Conservation (phyloP, 2,797 vertebrate species). For the Carcharodon carcharias region DNA sequence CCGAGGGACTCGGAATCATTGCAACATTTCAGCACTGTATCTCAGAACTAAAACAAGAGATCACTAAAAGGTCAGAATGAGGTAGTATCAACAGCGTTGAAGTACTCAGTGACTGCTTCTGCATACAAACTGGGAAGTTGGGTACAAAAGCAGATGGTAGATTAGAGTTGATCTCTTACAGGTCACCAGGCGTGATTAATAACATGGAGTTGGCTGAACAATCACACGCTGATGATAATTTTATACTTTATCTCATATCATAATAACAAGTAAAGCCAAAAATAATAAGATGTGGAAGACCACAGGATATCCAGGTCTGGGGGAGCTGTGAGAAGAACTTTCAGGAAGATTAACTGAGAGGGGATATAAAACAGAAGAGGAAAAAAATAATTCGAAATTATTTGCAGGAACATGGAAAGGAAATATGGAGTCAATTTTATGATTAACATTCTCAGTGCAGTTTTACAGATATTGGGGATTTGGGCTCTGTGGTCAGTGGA, state of each 20-base stretch:
- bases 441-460: neutral
- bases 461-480: neutral
- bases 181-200: neutral
- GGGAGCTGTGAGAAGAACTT: neutral
- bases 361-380: neutral
- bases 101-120: neutral
- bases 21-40: neutral
- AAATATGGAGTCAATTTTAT: neutral
- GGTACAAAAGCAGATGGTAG: neutral
- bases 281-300: neutral
- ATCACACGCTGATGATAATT: neutral
- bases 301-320: neutral
- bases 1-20: neutral
- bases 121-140: neutral
- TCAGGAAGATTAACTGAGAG: neutral
- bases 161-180: neutral
- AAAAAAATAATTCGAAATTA: neutral
- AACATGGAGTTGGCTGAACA: neutral
- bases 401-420: neutral
- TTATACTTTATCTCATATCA: neutral
- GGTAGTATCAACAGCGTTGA: neutral
- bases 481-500: neutral
- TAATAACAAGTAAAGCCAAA: conserved; percentile 7
- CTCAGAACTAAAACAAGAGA: neutral
- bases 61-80: neutral